A percentile compares a stretch with the other conserved stretches of the same genome.
Evolutionary conservation across 2,888 invertebrate species (phyloP).

Genomic region (Tinea semifulvella): DNA sequence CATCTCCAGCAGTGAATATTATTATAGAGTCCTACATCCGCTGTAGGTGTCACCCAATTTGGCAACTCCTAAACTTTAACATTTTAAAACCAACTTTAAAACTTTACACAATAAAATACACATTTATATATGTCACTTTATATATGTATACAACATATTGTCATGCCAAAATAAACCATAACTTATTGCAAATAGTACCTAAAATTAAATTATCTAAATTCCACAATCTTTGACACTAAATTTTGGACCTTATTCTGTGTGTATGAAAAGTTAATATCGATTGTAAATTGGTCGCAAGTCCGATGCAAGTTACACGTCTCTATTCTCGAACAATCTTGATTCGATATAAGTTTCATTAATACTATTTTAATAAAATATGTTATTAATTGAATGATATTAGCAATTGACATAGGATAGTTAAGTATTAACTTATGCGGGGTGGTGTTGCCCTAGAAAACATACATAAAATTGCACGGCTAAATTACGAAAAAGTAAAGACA

Average conservation of each 20-base stretch:
- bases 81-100: slow-evolving; percentile 6
- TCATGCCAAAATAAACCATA: neutral
- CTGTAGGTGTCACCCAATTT: too few species aligned
- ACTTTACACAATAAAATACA: slow-evolving; percentile 5
- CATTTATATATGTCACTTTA: neutral
- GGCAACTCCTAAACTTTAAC: slow-evolving; percentile 1
- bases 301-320: neutral
- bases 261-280: neutral
- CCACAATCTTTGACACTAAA: neutral
- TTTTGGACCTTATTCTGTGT: neutral
- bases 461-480: too few species aligned
- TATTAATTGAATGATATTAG: too few species aligned
- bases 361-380: too few species aligned
- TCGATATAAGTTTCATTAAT: too few species aligned
- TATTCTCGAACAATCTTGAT: too few species aligned
- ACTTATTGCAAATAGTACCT: neutral
- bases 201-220: neutral
- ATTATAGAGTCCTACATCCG: too few species aligned
- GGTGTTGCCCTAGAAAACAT: too few species aligned
- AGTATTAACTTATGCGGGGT: too few species aligned
- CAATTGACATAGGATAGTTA: too few species aligned
- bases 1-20: too few species aligned
- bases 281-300: neutral
- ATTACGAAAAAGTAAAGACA: too few species aligned
- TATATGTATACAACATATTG: neutral